Evolutionary conservation across 2,113 vertebrate genomes (phyloP).

Genomic region (Protobothrops mucrosquamatus): DNA sequence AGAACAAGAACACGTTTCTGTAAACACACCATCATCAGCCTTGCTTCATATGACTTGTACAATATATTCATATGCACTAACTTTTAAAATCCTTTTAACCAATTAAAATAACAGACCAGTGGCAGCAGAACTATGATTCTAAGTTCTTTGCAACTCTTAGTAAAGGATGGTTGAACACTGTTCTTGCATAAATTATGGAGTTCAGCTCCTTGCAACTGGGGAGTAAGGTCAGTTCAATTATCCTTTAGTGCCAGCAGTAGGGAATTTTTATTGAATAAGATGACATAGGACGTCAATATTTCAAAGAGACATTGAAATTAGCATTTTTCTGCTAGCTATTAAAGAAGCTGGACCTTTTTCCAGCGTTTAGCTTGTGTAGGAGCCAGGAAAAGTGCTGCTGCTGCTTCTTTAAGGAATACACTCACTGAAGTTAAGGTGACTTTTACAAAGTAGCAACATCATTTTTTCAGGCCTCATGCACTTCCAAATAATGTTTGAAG

Average conservation of each 20-base stretch:
- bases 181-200: neutral
- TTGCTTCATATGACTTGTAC: neutral
- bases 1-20: constrained; percentile 8
- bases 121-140: neutral
- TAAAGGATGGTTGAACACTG: neutral
- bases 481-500: neutral
- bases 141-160: neutral
- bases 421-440: neutral
- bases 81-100: constrained; percentile 14
- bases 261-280: neutral
- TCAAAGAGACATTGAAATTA: constrained; percentile 11
- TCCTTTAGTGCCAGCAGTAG: neutral
- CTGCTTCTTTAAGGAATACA: neutral
- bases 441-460: neutral
- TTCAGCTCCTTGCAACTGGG: neutral
- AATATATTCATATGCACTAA: neutral
- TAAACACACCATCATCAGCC: constrained; percentile 14
- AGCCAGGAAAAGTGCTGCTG: neutral
- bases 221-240: neutral
- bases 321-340: neutral
- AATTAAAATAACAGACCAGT: neutral
- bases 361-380: neutral
- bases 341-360: neutral
- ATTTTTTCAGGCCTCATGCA: neutral
- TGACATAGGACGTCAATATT: neutral